Base-by-base conservation (phyloP, 2,797 vertebrate genomes). In the Sebastes hubbsi region DNA sequence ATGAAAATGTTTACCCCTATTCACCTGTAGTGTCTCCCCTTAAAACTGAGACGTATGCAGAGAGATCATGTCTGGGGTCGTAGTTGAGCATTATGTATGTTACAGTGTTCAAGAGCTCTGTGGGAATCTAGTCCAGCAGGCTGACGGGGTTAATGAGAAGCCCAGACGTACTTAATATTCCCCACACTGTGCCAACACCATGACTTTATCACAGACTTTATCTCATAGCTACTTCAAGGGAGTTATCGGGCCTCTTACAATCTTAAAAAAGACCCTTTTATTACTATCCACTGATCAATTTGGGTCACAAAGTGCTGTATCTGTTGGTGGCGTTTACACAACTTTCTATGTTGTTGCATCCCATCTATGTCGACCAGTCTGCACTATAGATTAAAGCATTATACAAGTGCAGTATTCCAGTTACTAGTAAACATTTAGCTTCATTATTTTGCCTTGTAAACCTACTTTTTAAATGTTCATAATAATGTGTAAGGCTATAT, bases 71-170 rank as follows among this genome's bases (percentile, higher is more conserved):
- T 81, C 54, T 46, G 56, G 58, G n/a, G n/a, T 73, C 2, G 0
- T 76, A 70, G 69, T 73, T 67, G 12, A 72, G 54, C 29, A 78
- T 85, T 73, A 81, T 79, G 61, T 80, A 52, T 80, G 69, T 76
- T 71, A 36, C 59, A 77, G 49, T 71, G 64, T 81, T 82, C 52
- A 78, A 36, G 49, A 54, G 13, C 72, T 82, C 25, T 20, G 65
- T 74, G 65, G 81, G 83, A 87, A 88, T 81, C 36, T 36, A 66
- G 64, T 75, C 55, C 36, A 71, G 62, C 32, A 27, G 64, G 49
- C 75, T 24, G 79, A 32, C n/a, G 0, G 72, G 72, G 91, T 94
- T 94, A 93, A 94, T 92, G 78, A 93, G 83, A 94, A 92, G 75
- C 94, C 82, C 68, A 87, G 89, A 83, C 34, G 10, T 82, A 84